These are phyloP conservation scores for Apostichopus japonicus DNA, from an alignment of 35 echinoderm and acorn worm genomes.

Conservation along the genomic window DNA sequence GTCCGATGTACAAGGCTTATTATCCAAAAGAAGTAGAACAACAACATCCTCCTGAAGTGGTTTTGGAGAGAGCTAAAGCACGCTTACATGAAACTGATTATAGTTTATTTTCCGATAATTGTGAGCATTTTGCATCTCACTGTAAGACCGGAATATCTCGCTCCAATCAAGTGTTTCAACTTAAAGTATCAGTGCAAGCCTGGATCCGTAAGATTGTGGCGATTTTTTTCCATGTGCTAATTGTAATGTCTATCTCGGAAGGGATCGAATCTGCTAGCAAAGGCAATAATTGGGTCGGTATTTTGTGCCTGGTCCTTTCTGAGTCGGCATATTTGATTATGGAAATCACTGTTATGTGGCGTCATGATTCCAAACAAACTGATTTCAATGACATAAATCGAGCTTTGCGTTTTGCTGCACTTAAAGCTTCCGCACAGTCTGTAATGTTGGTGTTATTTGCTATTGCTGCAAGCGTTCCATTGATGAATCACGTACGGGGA, in stretches of 20 bases:
- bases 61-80: no score
- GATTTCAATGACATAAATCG: background rate
- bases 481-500: background rate
- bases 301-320: background rate
- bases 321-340: background rate
- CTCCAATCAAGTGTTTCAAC: background rate
- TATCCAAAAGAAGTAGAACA: no score
- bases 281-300: background rate
- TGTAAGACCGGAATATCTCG: constrained; percentile 45
- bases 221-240: background rate
- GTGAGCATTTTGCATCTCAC: no score
- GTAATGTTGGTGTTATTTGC: background rate
- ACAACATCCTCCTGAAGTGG: no score
- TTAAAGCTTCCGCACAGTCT: background rate
- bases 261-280: background rate
- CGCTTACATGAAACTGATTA: no score
- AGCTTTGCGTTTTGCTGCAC: background rate
- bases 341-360: background rate
- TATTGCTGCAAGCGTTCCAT: background rate
- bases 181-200: background rate
- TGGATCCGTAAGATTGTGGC: background rate
- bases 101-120: no score
- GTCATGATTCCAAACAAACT: no score
- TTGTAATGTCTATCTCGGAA: background rate
- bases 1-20: no score